A percentile compares a stretch with the other conserved stretches of the same genome.
Evolutionary conservation across 2,888 invertebrate genomes (phyloP).

Genomic region (Parochlus steinenii): DNA sequence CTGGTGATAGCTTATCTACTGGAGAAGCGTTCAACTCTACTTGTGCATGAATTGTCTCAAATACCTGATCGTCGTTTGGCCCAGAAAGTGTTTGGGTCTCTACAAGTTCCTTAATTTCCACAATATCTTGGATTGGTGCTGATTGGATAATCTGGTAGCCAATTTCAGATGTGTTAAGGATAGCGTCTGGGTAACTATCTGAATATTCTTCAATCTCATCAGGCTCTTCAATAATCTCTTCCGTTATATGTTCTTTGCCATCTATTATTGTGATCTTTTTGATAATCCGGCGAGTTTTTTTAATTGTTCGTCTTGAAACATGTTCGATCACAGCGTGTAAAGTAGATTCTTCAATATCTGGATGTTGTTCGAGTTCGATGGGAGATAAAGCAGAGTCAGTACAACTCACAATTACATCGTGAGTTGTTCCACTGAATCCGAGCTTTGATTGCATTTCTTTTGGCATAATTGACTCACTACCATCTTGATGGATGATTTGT

Average conservation of each 20-base stretch:
- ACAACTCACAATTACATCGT: conserved; percentile 4
- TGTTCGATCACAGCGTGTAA: conserved; percentile 69
- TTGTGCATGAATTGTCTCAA: conserved; percentile 28
- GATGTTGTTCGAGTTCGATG: conserved; percentile 33
- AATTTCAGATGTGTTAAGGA: conserved; percentile 44
- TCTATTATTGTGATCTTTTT: conserved; percentile 60
- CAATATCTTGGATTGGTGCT: conserved; percentile 19
- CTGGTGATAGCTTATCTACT: conserved; percentile 9
- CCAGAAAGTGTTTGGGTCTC: conserved; percentile 22
- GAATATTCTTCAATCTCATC: conserved; percentile 56
- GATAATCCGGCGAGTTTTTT: conserved; percentile 57
- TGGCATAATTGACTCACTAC: conserved; percentile 21
- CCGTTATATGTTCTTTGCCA: conserved; percentile 68
- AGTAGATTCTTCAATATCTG: conserved; percentile 32
- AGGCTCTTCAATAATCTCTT: conserved; percentile 73
- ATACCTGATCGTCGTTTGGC: conserved; percentile 23
- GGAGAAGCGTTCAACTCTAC: conserved; percentile 25
- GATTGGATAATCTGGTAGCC: conserved; percentile 6
- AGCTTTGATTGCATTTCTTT: conserved; percentile 2
- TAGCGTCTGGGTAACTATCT: conserved; percentile 53
- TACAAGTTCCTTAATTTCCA: conserved; percentile 22
- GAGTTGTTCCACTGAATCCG: conserved; percentile 2
- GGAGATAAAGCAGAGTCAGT: conserved; percentile 24
- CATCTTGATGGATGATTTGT: conserved; percentile 40
- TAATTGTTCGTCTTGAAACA: conserved; percentile 59